phyloP scores from a whole-genome alignment of 2,888 invertebrate genomes.

The Stratiomys singularior region DNA sequence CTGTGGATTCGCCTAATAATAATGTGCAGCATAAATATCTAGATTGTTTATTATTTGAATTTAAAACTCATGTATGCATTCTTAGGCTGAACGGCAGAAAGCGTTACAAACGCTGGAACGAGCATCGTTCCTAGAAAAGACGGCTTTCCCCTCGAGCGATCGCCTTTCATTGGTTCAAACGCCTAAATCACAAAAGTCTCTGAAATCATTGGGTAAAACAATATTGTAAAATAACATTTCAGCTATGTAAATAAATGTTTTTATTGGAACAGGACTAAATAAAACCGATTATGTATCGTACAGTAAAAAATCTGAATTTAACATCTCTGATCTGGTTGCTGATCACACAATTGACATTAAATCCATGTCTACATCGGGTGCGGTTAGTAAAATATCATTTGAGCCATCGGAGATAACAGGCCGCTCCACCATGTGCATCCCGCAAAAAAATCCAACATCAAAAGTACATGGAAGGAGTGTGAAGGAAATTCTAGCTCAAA shows the following conservation, averaged over 20 bases:
- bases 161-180: neutral
- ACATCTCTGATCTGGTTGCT: conserved; percentile 61
- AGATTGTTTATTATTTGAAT: too few relatives aligned
- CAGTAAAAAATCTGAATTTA: conserved; percentile 56
- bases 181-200: neutral
- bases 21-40: too few relatives aligned
- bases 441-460: neutral
- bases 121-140: neutral
- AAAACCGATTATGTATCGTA: conserved; percentile 55
- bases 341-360: conserved; percentile 63
- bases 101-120: neutral
- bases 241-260: neutral
- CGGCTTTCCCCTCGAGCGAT: neutral
- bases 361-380: conserved; percentile 53
- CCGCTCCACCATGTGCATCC: conserved; percentile 60
- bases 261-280: conserved; percentile 43
- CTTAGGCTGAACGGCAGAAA: neutral
- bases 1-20: too few relatives aligned
- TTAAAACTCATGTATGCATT: too few relatives aligned
- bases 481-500: conserved; percentile 60
- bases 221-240: neutral
- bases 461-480: neutral
- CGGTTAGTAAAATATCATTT: conserved; percentile 59
- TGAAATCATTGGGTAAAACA: neutral
- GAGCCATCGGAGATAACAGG: conserved; percentile 63